Base-by-base conservation (phyloP, 2,888 invertebrate species). In the Mimachlamys varia region DNA sequence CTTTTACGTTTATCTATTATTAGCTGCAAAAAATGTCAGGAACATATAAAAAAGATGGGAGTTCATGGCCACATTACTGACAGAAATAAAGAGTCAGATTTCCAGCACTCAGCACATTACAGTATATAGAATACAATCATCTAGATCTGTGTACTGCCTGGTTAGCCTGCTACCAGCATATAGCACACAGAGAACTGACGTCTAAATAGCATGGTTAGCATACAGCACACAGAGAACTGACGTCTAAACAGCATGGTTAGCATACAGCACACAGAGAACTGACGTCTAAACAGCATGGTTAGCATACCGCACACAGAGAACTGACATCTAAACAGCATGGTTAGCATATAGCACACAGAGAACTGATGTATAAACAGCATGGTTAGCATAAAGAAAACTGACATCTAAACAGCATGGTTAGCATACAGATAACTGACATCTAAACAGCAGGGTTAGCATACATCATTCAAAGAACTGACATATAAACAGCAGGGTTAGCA, bases 1-100 rank as follows among this genome's bases (percentile, higher is more conserved):
- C 76, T 76, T 76, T 33, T 33, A 76, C 33, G 76, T 76, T 76
- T 7, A 76, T 76, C 76, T 76, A 76, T 76, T 76, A 76, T 76
- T 76, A 76, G 76, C 4, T 15, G 33, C 22, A 76, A 76, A 58
- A 58, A 22, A 58, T 58, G 58, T 53, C 3, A 53, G n/a, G n/a
- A 62, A 62, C 62, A 62, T n/a, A 62, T n/a, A n/a, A n/a, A 62
- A 62, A 22, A 22, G n/a, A 62, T 62, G 1, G 19, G 76, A 76
- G 76, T 76, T 76, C 76, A 76, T 76, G 76, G 76, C 12, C 76
- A 76, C 33, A 76, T 22, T 15, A 76, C 27, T 33, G 22, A 12
- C 33, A 27, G 12, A 33, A 76, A 10, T 12, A 33, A 13, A 33
- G 27, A 76, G 33, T 76, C 76, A 22, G 76, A 76, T 76, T 76